These are phyloP conservation scores for Dolichoris vasculosae DNA, from an alignment of 1,140 invertebrate genomes.

Conservation along the genomic window DNA sequence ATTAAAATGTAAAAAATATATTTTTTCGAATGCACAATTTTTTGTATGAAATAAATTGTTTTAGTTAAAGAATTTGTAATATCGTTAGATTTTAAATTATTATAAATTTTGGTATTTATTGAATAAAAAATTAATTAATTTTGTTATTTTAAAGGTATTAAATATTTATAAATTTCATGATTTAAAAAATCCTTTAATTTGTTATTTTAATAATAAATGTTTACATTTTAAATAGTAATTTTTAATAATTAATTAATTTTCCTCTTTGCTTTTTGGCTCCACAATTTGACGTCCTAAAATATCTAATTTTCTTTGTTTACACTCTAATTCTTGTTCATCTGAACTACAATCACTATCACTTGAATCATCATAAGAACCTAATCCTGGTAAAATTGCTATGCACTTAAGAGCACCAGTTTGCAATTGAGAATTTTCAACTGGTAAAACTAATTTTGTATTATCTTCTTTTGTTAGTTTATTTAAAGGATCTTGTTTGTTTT, in stretches of 20 bases:
- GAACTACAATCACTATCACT: conserved; percentile 81
- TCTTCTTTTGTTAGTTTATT: conserved; percentile 34
- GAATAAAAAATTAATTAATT: conserved; percentile 38
- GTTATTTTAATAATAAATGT: conserved; percentile 50
- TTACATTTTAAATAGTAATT: conserved; percentile 43
- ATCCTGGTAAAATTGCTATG: conserved; percentile 84
- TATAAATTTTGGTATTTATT: conserved; percentile 43
- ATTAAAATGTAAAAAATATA: conserved; percentile 30
- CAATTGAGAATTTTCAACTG: conserved; percentile 26
- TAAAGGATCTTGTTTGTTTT: conserved; percentile 54
- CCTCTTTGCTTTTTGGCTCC: conserved; percentile 44
- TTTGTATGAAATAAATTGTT: conserved; percentile 30
- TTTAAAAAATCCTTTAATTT: conserved; percentile 32
- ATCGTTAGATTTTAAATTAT: conserved; percentile 45
- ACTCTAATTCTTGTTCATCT: conserved; percentile 76
- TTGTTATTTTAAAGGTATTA: conserved; percentile 2
- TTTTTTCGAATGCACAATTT: conserved; percentile 19
- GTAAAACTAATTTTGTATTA: neutral
- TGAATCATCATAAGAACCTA: conserved; percentile 84
- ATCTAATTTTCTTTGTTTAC: conserved; percentile 71
- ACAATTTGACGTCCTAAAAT: conserved; percentile 76
- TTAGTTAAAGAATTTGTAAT: conserved; percentile 30
- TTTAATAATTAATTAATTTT: conserved; percentile 40
- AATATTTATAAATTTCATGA: conserved; percentile 50
- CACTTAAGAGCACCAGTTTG: conserved; percentile 75